Evolutionary conservation across 2,113 vertebrate genomes (phyloP).

Genomic region (Ctenodactylus gundi): DNA sequence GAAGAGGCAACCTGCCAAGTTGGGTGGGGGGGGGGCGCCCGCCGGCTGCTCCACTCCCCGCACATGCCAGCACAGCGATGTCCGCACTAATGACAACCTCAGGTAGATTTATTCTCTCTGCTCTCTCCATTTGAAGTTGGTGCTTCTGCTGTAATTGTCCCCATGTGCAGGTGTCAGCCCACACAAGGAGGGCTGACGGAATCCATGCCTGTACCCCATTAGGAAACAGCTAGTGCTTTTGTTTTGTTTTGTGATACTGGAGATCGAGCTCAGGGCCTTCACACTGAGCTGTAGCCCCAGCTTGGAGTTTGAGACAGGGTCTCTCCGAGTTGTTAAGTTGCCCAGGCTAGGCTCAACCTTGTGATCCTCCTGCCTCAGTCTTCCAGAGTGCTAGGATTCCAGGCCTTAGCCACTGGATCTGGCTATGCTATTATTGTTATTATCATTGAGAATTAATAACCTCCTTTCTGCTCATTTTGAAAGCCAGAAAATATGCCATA

Average conservation of each 20-base stretch:
- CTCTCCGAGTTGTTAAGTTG: no score
- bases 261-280: no score
- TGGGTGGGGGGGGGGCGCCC: background rate
- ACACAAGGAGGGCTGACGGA: background rate
- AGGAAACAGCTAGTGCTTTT: background rate
- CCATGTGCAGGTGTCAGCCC: background rate
- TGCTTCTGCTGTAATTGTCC: slow-evolving; percentile 23
- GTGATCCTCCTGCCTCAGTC: no score
- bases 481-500: background rate
- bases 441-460: background rate
- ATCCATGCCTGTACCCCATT: background rate
- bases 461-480: background rate
- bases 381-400: no score
- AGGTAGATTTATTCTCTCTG: slow-evolving; percentile 7
- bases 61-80: slow-evolving; percentile 42
- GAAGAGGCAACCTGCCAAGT: slow-evolving; percentile 54
- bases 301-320: no score
- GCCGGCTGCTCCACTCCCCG: background rate
- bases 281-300: no score
- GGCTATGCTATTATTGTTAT: background rate
- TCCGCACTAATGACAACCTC: slow-evolving; percentile 22
- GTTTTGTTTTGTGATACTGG: no score
- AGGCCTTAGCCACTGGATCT: no score
- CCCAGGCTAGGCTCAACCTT: no score
- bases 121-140: slow-evolving; percentile 50